Conservation (phyloP, 2,888 invertebrate species). For the Synergus umbraculus region DNA sequence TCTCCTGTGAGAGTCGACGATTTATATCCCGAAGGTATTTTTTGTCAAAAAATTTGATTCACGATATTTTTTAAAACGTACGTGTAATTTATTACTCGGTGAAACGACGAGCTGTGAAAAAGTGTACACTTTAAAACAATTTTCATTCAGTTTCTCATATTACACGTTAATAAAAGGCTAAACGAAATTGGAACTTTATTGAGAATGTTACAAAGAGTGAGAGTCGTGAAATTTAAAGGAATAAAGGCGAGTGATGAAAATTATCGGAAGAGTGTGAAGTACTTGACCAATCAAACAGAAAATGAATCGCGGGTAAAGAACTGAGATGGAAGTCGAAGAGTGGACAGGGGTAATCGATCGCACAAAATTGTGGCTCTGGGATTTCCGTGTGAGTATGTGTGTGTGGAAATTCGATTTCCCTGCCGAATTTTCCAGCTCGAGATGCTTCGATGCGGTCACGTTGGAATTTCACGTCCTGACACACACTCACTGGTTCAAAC, state of each 20-base stretch:
- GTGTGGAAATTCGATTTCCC: slow-evolving; percentile 21
- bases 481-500: slow-evolving; percentile 18
- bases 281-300: not conserved
- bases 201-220: not conserved
- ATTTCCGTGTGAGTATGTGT: not conserved
- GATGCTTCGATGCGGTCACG: slow-evolving; percentile 9
- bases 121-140: not conserved
- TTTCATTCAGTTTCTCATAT: not conserved
- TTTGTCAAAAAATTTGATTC: not conserved
- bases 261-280: not conserved
- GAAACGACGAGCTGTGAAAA: not conserved
- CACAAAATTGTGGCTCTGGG: not conserved
- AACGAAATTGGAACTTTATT: not conserved
- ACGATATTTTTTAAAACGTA: not conserved
- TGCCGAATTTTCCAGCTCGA: slow-evolving; percentile 26
- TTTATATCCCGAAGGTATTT: slow-evolving; percentile 1
- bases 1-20: not conserved
- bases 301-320: slow-evolving; percentile 20
- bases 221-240: too few relatives aligned
- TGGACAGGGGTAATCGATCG: slow-evolving; percentile 6
- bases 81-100: not conserved
- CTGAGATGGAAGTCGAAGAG: slow-evolving; percentile 7
- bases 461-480: slow-evolving; percentile 24
- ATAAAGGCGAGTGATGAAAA: not conserved
- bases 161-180: not conserved